Evolutionary conservation across 2,113 vertebrate genomes (phyloP).

Genomic region (Ploceus nigricollis): DNA sequence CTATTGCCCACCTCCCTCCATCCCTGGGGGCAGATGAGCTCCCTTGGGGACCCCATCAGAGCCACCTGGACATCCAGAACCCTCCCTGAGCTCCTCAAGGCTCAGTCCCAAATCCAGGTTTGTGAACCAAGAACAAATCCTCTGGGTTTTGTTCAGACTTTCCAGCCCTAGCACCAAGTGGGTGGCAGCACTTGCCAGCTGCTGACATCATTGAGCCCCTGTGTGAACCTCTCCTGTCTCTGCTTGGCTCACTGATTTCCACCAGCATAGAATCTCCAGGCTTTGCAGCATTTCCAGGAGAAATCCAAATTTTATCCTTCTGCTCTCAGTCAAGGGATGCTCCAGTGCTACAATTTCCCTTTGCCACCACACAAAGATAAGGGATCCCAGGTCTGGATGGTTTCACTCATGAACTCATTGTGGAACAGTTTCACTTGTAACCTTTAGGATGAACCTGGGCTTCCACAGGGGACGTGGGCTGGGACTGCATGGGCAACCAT

Average conservation of each 20-base stretch:
- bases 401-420: not conserved
- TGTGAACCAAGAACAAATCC: not conserved
- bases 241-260: not conserved
- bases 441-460: not conserved
- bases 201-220: not conserved
- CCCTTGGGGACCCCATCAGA: not conserved
- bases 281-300: not conserved
- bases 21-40: not conserved
- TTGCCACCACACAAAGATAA: not conserved
- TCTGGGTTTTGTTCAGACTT: not conserved
- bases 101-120: not conserved
- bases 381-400: not conserved
- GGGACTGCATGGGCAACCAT: accelerated
- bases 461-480: accelerated
- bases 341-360: accelerated
- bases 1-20: not conserved
- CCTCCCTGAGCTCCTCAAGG: not conserved
- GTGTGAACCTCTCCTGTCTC: not conserved
- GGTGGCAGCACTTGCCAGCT: not conserved
- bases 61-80: too few species aligned
- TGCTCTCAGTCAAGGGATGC: not conserved
- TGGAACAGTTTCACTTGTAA: accelerated
- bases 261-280: not conserved
- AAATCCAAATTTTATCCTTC: accelerated
- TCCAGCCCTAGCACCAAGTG: not conserved